Percentiles rank a stretch among this genome's conserved stretches.
Evolutionary conservation across 2,797 vertebrate genomes (phyloP).

Genomic region (Oreochromis mossambicus): DNA sequence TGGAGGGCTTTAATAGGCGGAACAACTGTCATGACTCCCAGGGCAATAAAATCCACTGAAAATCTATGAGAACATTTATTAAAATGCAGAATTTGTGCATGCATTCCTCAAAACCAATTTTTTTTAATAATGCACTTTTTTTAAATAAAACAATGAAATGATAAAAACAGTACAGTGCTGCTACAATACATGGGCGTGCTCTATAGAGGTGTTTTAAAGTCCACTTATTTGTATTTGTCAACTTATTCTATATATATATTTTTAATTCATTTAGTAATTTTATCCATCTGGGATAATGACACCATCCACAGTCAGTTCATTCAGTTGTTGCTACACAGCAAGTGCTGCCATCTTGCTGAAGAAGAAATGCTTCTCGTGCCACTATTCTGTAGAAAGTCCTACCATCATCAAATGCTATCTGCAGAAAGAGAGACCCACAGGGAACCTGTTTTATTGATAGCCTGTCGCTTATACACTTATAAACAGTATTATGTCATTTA

Average conservation of each 20-base stretch:
- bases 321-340: not conserved
- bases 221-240: not conserved
- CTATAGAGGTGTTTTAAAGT: not conserved
- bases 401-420: not conserved
- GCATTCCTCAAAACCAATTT: not conserved
- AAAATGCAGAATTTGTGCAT: not conserved
- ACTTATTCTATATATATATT: rapidly evolving
- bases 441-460: not conserved
- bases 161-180: not conserved
- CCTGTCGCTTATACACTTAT: not conserved
- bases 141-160: rapidly evolving
- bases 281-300: not conserved
- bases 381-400: not conserved
- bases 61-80: not conserved
- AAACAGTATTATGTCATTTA: not conserved
- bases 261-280: not conserved
- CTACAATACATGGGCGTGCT: not conserved
- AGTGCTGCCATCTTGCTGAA: not conserved
- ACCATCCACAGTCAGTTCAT: not conserved
- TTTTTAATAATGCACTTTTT: not conserved
- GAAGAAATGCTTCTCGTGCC: not conserved
- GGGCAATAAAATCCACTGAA: not conserved
- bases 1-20: not conserved
- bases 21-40: not conserved
- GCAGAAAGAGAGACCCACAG: not conserved